phyloP scores from a whole-genome alignment of 2,797 vertebrate genomes.

The Cynodonichthys magdalenae region DNA sequence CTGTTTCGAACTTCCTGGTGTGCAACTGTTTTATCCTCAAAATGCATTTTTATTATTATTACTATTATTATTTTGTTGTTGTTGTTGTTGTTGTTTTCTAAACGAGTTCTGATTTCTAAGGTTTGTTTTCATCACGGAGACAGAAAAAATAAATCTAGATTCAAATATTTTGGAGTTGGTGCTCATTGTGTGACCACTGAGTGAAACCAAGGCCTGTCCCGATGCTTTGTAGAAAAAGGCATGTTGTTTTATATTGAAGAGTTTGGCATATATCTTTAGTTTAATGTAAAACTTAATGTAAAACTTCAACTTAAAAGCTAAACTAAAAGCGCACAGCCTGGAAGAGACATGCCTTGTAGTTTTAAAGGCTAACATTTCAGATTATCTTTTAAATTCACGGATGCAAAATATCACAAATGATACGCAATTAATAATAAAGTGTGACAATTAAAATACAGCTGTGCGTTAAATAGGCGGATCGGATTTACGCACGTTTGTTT shows the following conservation, averaged over 20 bases:
- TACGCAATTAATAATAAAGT: background rate
- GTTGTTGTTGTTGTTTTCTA: too few species aligned
- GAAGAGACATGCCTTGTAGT: background rate
- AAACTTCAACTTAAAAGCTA: background rate
- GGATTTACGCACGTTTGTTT: background rate
- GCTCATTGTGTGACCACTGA: conserved; percentile 4
- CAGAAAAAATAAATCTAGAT: conserved; percentile 1
- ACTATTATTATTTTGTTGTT: too few species aligned
- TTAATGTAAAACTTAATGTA: too few species aligned
- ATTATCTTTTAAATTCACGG: background rate
- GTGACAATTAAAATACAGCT: background rate
- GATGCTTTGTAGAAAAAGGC: too few species aligned
- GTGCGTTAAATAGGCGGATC: background rate
- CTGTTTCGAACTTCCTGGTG: conserved; percentile 24
- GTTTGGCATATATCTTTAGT: too few species aligned
- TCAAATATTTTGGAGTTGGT: conserved; percentile 21
- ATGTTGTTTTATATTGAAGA: too few species aligned
- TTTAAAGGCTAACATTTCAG: too few species aligned
- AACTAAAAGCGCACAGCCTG: background rate
- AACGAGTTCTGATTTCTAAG: background rate
- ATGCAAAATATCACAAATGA: background rate
- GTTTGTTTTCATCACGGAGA: conserved; percentile 1
- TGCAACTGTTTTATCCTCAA: background rate
- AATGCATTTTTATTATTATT: background rate
- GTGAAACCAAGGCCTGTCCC: conserved; percentile 14